Conservation (phyloP, 1,140 invertebrate genomes). For the Zaprionus nigranus region DNA sequence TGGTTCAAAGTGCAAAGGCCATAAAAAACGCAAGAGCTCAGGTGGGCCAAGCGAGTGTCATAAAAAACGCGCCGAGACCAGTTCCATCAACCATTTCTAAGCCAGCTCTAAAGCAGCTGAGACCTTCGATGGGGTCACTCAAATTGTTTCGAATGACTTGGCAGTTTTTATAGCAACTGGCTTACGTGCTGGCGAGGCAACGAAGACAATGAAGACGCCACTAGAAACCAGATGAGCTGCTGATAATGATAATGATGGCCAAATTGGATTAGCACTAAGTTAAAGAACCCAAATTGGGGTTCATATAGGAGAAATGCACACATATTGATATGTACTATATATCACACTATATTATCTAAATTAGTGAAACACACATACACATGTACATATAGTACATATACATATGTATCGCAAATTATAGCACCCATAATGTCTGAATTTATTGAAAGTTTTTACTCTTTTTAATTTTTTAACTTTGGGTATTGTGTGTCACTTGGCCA, state of each 20-base stretch:
- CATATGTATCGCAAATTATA: neutral
- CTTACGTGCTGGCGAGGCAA: conserved; percentile 46
- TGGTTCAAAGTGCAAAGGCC: conserved; percentile 31
- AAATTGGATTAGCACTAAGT: neutral
- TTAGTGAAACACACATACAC: too few species aligned
- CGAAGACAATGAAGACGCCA: neutral
- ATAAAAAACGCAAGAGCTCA: conserved; percentile 39
- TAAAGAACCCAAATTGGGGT: neutral
- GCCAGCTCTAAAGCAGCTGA: conserved; percentile 44
- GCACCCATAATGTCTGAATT: neutral
- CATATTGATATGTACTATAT: too few species aligned
- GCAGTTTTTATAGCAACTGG: conserved; percentile 47
- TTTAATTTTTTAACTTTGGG: conserved; percentile 39
- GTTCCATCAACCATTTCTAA: conserved; percentile 21
- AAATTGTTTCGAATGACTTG: conserved; percentile 62
- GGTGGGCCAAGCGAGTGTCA: conserved; percentile 32
- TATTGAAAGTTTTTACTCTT: conserved; percentile 21
- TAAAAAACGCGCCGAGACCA: conserved; percentile 29
- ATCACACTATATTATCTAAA: too few species aligned
- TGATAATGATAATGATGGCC: conserved; percentile 40
- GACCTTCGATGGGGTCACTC: conserved; percentile 69
- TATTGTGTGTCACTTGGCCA: conserved; percentile 72
- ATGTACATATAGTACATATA: too few species aligned
- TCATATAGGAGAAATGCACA: neutral
- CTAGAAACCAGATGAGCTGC: neutral